A percentile compares a stretch with the other conserved stretches of the same genome.
Evolutionary conservation across 1,140 invertebrate species (phyloP).

Genomic region (Macrobrachium nipponense): DNA sequence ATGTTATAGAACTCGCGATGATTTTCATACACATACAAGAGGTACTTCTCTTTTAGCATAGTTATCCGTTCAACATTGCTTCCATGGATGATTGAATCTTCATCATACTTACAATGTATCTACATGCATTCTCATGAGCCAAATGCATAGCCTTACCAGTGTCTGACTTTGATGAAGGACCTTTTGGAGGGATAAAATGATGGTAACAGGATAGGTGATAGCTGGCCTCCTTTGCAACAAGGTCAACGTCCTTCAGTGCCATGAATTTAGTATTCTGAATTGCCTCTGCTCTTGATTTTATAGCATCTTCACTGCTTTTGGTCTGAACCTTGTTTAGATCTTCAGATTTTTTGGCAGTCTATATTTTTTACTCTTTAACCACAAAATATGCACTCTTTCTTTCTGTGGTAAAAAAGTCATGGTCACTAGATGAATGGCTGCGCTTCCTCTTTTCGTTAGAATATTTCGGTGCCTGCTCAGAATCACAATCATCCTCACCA

Average conservation of each 20-base stretch:
- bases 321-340: no score
- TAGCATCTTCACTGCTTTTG: no score
- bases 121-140: constrained; percentile 7
- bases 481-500: no score
- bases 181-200: no score
- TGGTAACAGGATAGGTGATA: constrained; percentile 12
- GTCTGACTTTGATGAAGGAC: constrained; percentile 23
- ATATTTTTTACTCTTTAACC: constrained; percentile 1
- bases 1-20: no score
- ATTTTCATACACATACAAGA: no score
- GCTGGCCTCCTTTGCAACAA: background rate
- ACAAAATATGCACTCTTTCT: background rate
- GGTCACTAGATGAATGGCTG: no score
- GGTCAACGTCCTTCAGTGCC: background rate
- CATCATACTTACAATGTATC: constrained; percentile 10
- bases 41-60: no score
- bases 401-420: no score
- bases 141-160: constrained; percentile 17
- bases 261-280: background rate
- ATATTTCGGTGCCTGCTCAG: no score
- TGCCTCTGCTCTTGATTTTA: constrained; percentile 6
- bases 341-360: no score
- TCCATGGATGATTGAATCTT: constrained; percentile 10
- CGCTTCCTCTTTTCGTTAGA: constrained; percentile 7
- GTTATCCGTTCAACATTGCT: no score